phyloP scores from a whole-genome alignment of 2,797 vertebrate species.

The Liparis tanakae region DNA sequence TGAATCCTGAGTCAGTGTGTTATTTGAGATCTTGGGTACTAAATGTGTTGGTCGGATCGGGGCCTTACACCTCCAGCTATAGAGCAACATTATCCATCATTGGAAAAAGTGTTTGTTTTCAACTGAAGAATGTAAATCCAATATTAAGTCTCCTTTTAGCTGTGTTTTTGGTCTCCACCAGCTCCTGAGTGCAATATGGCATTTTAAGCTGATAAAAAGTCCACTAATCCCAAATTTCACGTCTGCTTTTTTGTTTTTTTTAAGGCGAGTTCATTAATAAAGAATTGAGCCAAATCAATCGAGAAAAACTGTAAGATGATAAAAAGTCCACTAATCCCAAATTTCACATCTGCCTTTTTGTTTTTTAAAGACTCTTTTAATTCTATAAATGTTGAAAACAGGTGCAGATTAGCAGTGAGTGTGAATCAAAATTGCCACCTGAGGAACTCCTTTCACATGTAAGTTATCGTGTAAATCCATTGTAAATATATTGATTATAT shows the following conservation, averaged over 20 bases:
- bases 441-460: background rate
- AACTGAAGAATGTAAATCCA: background rate
- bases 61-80: background rate
- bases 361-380: background rate
- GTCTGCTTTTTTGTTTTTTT: background rate
- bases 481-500: background rate
- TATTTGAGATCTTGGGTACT: background rate
- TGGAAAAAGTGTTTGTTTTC: background rate
- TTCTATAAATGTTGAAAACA: background rate
- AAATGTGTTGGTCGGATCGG: background rate
- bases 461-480: background rate
- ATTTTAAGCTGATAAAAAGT: background rate
- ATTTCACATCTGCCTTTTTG: background rate
- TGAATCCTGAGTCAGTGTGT: background rate
- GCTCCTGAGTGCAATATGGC: background rate
- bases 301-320: too few relatives aligned
- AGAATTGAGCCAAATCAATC: too few relatives aligned
- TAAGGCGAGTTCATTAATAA: too few relatives aligned
- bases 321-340: background rate
- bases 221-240: background rate
- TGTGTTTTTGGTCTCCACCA: conserved; percentile 5
- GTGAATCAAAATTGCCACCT: background rate
- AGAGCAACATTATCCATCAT: background rate
- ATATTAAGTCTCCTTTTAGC: background rate
- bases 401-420: background rate